Evolutionary conservation across 1,140 invertebrate species (phyloP).

Genomic region (Pogonognathellus flavescens): DNA sequence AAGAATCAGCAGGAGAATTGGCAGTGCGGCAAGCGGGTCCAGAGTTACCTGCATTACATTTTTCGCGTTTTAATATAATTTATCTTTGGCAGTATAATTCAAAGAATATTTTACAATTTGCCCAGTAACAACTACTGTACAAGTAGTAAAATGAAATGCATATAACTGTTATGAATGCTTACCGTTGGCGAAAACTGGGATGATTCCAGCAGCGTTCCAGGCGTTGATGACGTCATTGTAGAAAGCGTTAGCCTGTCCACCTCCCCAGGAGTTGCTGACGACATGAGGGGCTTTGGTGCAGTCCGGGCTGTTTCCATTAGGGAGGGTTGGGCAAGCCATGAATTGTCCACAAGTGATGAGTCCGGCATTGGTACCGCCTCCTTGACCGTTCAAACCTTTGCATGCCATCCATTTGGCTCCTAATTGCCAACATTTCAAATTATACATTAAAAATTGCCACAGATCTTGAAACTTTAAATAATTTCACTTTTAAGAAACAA

Average conservation of each 20-base stretch:
- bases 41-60: constrained; percentile 16
- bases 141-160: too few relatives aligned
- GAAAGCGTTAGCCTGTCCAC: constrained; percentile 44
- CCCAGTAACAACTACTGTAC: too few relatives aligned
- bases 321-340: constrained; percentile 39
- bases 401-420: constrained; percentile 54
- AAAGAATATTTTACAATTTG: not conserved
- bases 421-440: too few relatives aligned
- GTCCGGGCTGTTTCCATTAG: constrained; percentile 33
- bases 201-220: constrained; percentile 53
- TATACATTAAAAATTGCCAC: too few relatives aligned
- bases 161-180: not conserved
- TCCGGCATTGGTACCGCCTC: constrained; percentile 23
- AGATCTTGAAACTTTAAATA: too few relatives aligned
- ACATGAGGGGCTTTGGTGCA: constrained; percentile 55
- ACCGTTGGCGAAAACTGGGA: constrained; percentile 58
- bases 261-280: constrained; percentile 56
- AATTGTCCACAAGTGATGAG: constrained; percentile 55
- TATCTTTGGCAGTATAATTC: not conserved
- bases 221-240: constrained; percentile 54
- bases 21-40: constrained; percentile 55
- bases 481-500: too few relatives aligned
- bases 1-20: constrained; percentile 49
- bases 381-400: constrained; percentile 35
- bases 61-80: not conserved